phyloP scores from a whole-genome alignment of 2,113 vertebrate genomes.

The Toxotes jaculatrix region DNA sequence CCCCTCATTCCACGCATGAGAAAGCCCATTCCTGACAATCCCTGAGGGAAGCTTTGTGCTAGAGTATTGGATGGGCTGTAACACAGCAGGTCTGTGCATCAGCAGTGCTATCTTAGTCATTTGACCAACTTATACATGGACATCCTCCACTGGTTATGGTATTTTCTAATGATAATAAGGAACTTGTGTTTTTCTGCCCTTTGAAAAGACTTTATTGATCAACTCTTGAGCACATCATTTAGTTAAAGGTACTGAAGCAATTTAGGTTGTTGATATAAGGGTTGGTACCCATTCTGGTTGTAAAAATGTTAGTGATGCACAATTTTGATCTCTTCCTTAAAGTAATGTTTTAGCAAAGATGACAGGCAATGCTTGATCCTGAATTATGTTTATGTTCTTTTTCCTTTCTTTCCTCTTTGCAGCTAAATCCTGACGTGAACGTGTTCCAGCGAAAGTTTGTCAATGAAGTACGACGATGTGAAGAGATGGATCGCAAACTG shows the following conservation, averaged over 20 bases:
- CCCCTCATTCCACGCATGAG: conserved; percentile 50
- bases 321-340: not conserved
- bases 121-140: not conserved
- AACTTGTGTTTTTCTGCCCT: not conserved
- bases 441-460: conserved; percentile 99
- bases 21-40: conserved; percentile 37
- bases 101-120: not conserved
- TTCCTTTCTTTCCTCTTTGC: conserved; percentile 23
- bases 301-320: not conserved
- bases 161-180: not conserved
- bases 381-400: conserved; percentile 22
- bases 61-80: not conserved
- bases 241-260: not conserved
- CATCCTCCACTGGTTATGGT: not conserved
- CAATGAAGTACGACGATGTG: conserved; percentile 96
- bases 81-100: conserved; percentile 17
- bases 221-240: not conserved
- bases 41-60: conserved; percentile 58
- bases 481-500: conserved; percentile 98
- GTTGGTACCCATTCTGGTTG: not conserved
- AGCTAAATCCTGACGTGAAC: conserved; percentile 98
- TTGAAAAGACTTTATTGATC: not conserved
- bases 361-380: not conserved
- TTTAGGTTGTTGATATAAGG: not conserved
- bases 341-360: not conserved